Percentiles rank a stretch among this genome's conserved stretches.
Evolutionary conservation across 2,888 invertebrate species (phyloP).

Genomic region (Dysmachus trigonus): DNA sequence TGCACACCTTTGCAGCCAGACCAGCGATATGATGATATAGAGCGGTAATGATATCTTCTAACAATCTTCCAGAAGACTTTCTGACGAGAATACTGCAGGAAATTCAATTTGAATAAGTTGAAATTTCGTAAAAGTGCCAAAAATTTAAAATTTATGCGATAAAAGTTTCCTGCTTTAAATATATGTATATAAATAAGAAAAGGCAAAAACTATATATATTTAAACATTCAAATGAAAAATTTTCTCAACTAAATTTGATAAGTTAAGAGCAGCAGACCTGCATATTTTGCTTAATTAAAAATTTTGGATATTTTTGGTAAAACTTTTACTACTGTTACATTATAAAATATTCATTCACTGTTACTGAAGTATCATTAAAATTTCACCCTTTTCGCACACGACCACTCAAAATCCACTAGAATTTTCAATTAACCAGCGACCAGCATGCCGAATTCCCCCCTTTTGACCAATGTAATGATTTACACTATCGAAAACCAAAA

Average conservation of each 20-base stretch:
- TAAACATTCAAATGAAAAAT: too few species aligned
- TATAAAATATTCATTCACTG: not conserved
- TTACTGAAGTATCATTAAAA: slow-evolving; percentile 4
- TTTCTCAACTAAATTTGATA: too few species aligned
- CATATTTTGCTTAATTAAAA: too few species aligned
- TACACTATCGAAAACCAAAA: slow-evolving; percentile 25
- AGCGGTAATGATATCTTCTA: not conserved
- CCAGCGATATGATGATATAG: not conserved
- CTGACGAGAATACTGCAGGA: not conserved
- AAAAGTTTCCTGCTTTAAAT: not conserved
- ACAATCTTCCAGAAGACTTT: not conserved
- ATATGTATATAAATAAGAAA: not conserved
- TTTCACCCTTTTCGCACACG: not conserved
- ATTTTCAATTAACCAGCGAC: not conserved
- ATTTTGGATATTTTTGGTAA: not conserved
- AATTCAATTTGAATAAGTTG: not conserved
- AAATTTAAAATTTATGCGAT: not conserved
- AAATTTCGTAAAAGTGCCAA: not conserved
- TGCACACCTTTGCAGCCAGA: not conserved
- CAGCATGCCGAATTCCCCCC: not conserved
- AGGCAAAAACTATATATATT: too few species aligned
- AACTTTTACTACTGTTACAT: not conserved
- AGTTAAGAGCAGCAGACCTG: too few species aligned
- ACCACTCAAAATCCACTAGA: not conserved
- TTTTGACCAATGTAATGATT: slow-evolving; percentile 14